Evolutionary conservation across 2,888 invertebrate species (phyloP), one percentile per base, ranked within the genome.

Genomic region (Loripinus fragilis): DNA sequence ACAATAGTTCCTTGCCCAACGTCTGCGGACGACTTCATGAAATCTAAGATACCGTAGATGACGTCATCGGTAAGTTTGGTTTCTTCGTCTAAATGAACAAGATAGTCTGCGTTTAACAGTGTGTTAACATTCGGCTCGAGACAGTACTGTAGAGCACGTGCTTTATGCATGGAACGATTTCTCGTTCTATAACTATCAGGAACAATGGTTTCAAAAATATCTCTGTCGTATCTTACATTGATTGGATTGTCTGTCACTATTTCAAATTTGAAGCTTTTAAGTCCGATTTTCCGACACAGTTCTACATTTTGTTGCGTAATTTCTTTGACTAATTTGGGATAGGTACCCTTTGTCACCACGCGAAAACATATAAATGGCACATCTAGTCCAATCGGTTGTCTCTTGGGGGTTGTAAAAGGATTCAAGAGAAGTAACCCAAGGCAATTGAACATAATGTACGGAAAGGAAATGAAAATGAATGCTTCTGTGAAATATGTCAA

Each of bases 291-390:
- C n/a, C 64, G 71, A 52, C 86, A 74, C 35, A 35, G 55, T 25
- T 68, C 68, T n/a, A 74, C 38, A 42, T 81, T 81, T 17, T 65
- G 45, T 41, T 74, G 66, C 1, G 83, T 78, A 45, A 74, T 79
- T 20, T 80, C 60, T 38, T 73, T 55, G 0, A 87, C 86, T 5
- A 87, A 74, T 25, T 83, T 78, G 0, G 87, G 86, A 60, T 76
- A 87, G 12, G 78, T 65, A 1, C 87, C 87, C 28, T 83, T 70
- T 0, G 87, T 87, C 10, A 87, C 87, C 10, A 86, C 86, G 7
- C 88, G 78, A 72, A 88, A 88, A 65, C 86, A 88, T 38, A 88
- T 69, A 71, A 86, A 88, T 0, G 88, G 88, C 0, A 55, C 17
- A 55, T 25, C 20, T 45, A 48, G 17, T 50, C 72, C 72, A 45